A percentile compares a stretch with the other conserved stretches of the same genome.
These are phyloP conservation scores for Pangasius larnaudii DNA, from an alignment of 2,797 vertebrate genomes.

Conservation along the genomic window DNA sequence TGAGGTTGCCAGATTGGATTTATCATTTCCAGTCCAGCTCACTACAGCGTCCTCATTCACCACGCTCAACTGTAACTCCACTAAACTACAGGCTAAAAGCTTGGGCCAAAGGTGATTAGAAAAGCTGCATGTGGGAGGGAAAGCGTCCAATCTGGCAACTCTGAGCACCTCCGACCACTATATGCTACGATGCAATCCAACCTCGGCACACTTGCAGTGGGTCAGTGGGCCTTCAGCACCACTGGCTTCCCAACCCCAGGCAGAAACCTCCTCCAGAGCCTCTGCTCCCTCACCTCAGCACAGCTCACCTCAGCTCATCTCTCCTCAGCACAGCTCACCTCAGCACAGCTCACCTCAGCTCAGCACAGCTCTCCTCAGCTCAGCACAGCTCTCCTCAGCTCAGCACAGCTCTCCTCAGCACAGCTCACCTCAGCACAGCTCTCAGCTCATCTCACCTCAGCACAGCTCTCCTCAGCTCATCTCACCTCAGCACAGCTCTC, in stretches of 20 bases:
- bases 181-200: conserved; percentile 22
- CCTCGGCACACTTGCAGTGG: conserved; percentile 11
- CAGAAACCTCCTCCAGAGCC: neutral
- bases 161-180: conserved; percentile 34
- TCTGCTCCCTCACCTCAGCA: neutral
- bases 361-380: no score
- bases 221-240: conserved; percentile 20
- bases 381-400: no score
- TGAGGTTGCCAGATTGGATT: neutral
- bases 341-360: no score
- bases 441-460: no score
- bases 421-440: no score
- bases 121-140: neutral
- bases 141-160: conserved; percentile 35
- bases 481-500: no score
- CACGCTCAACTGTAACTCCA: neutral
- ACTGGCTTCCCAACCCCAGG: neutral
- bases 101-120: neutral
- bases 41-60: neutral
- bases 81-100: neutral
- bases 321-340: no score
- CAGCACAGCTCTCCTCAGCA: no score
- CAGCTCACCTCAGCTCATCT: no score
- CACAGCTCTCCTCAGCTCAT: no score
- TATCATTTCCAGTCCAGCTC: neutral